A percentile compares a stretch with the other conserved stretches of the same genome.
Conservation (phyloP, 2,888 invertebrate species). For the Amiota communis region DNA sequence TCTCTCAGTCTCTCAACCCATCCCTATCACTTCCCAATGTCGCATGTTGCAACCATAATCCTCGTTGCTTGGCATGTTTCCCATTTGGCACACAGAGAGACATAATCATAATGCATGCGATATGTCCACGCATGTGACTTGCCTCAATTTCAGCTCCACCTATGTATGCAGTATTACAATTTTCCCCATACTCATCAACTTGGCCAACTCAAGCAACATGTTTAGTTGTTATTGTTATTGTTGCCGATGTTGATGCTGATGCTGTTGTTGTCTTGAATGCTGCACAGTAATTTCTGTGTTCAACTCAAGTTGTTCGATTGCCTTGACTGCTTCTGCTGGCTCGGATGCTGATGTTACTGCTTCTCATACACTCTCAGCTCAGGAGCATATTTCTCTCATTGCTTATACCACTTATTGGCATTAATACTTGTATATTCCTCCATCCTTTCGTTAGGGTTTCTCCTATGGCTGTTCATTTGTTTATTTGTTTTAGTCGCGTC, state of each 20-base stretch:
- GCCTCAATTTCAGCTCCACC: neutral
- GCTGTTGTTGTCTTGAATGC: conserved; percentile 15
- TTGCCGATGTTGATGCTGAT: neutral
- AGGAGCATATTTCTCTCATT: neutral
- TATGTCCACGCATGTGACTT: conserved; percentile 35
- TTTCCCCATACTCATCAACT: conserved; percentile 1
- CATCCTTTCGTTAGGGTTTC: no score
- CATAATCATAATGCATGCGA: conserved; percentile 67
- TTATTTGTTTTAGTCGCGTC: no score
- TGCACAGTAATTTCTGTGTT: conserved; percentile 29
- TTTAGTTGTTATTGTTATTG: neutral
- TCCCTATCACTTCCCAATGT: neutral
- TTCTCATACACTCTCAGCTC: neutral
- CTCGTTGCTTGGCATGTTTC: conserved; percentile 39
- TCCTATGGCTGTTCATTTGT: no score
- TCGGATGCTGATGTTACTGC: neutral
- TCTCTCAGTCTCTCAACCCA: neutral
- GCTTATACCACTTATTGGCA: conserved; percentile 2
- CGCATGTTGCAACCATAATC: conserved; percentile 42
- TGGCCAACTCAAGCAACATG: conserved; percentile 19
- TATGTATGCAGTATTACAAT: no score
- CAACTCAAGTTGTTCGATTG: conserved; percentile 21
- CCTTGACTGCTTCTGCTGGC: conserved; percentile 12
- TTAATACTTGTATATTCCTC: neutral
- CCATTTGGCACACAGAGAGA: conserved; percentile 50